Evolutionary conservation across 2,888 invertebrate genomes (phyloP), one percentile per base, ranked within the genome.

Genomic region (Cryptocheilus praepositus): DNA sequence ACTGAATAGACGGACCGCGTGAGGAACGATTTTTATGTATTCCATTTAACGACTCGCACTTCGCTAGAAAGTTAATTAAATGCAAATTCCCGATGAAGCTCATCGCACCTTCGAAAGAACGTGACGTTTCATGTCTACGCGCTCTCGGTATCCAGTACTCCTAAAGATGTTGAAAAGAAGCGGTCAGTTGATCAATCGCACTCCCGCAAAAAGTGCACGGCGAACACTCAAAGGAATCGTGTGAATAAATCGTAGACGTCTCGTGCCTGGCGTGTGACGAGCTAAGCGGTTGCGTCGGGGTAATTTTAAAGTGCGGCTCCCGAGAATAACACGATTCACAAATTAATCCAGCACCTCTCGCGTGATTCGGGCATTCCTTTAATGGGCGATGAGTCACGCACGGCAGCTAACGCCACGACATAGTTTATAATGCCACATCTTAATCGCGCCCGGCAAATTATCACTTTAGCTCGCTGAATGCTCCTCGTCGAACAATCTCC

Each of bases 321-420:
- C 66, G 45, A 70, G 68, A 61, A 67, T 70, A 74, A 74, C 74
- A 77, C 76, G 67, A 64, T 74, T 74, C 72, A 64, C 75, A 82
- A 86, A 84, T 84, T 80, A 83, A 82, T 74, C 80, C 59, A 65
- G 74, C 83, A 79, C 85, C 83, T 83, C 73, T 83, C 75, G 83
- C 83, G 85, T 85, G 85, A 83, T 82, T 74, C 78, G 73, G 64
- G 80, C 75, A 73, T 78, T 76, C 71, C 71, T 79, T 58, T 83
- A 85, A 86, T 83, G 81, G 77, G 57, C 74, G 78, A 80, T 77
- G 77, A 80, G 85, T 83, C 86, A 86, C 86, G 86, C 85, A 18
- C 49, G 78, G 73, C 54, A 51, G 54, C 44, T 19, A 15, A 49
- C 73, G 70, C 66, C 77, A 75, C 75, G 79, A 81, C 76, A 73